Conservation (phyloP, 1,140 invertebrate genomes). For the Phenacoccus solenopsis region DNA sequence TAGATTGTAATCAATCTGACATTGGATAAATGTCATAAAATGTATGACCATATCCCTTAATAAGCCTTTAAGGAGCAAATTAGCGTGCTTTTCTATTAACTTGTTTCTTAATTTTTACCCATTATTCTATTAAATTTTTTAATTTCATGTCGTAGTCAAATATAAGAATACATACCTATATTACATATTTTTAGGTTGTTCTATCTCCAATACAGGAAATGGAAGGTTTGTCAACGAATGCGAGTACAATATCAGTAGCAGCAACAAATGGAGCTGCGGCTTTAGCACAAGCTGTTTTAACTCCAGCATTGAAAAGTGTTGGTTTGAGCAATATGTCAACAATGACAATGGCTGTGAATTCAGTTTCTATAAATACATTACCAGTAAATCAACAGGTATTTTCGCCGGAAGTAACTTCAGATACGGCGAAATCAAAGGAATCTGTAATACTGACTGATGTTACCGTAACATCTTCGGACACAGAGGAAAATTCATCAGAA, state of each 20-base stretch:
- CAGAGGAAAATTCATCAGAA: conserved; percentile 33
- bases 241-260: conserved; percentile 32
- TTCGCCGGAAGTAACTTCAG: conserved; percentile 33
- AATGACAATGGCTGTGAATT: conserved; percentile 32
- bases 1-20: too few species aligned
- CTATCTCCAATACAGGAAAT: conserved; percentile 63
- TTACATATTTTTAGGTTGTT: conserved; percentile 44
- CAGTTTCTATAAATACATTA: conserved; percentile 32
- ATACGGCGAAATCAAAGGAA: conserved; percentile 29
- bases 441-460: conserved; percentile 27
- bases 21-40: too few species aligned
- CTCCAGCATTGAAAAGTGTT: conserved; percentile 40
- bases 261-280: conserved; percentile 51
- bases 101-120: not conserved
- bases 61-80: too few species aligned
- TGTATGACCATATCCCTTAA: too few species aligned
- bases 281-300: conserved; percentile 53
- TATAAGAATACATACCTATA: not conserved
- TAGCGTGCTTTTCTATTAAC: too few species aligned
- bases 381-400: conserved; percentile 35
- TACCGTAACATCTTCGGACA: conserved; percentile 34
- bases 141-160: not conserved
- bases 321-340: conserved; percentile 41
- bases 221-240: conserved; percentile 37
- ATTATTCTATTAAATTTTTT: not conserved